Base-by-base conservation (phyloP, 2,113 vertebrate species). In the Entomyzon cyanotis region DNA sequence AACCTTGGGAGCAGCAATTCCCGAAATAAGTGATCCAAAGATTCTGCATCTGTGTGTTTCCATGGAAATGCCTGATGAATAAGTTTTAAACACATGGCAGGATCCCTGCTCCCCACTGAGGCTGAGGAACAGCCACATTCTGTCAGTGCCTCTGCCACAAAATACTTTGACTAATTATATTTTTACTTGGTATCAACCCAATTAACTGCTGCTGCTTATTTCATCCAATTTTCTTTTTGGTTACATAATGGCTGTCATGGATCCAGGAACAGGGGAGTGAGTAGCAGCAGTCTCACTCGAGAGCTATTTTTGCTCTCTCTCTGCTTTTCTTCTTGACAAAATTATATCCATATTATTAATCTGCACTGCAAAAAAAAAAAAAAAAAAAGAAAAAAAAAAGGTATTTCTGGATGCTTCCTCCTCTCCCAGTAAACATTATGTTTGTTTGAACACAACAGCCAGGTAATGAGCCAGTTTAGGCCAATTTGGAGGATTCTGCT, bases 231-330 rank as follows among this genome's bases (percentile, higher is more conserved):
- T 84, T 92, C 78, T 47, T 84, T 86, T 71, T 39, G 77, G 93
- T 97, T 97, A 95, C 82, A 88, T 96, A 96, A 95, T 76, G 60
- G 46, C 87, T 97, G 91, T 90, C 94, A 93, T 21, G 46, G 82
- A 95, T 96, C 92, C 93, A 96, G 67, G 71, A 86, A 87, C 73
- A 75, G 68, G 59, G 95, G 84, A 86, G 84, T 81, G 91, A 95
- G 91, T 46, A 88, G 74, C 91, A 94, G 79, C 88, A 87, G 75
- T 87, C 89, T 96, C 71, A 84, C 70, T 92, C 82, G 81, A 76
- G 90, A 95, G 92, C 71, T 96, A 84, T 94, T 96, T 97, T 96
- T 93, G 60, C 46, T 77, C 35, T 82, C 35, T 82, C 60, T 87
- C 79, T 4, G 7, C 69, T 76, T 94, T 92, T 87, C 88, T 93